Percentiles rank a stretch among this genome's conserved stretches.
These are phyloP conservation scores for Lymantria monacha DNA, from an alignment of 2,888 invertebrate genomes.

Conservation along the genomic window DNA sequence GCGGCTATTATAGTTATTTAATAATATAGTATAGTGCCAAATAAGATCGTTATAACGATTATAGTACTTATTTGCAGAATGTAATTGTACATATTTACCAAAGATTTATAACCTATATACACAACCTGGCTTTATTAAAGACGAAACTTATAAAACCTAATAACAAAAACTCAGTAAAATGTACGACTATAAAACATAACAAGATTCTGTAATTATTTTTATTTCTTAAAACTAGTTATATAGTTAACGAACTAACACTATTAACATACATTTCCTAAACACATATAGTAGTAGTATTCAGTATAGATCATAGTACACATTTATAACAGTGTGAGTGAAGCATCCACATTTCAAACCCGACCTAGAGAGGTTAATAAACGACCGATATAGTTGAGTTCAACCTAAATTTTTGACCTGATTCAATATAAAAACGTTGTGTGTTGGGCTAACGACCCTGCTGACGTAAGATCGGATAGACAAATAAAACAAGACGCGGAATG, in stretches of 20 bases:
- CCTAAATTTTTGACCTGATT: conserved; percentile 76
- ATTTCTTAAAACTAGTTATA: conserved; percentile 5
- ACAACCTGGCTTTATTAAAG: too few relatives aligned
- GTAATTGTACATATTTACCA: too few relatives aligned
- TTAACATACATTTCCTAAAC: conserved; percentile 8
- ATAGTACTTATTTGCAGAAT: too few relatives aligned
- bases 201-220: conserved; percentile 4
- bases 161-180: too few relatives aligned
- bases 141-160: too few relatives aligned
- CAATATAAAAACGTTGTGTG: conserved; percentile 58
- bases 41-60: too few relatives aligned
- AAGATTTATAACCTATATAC: too few relatives aligned
- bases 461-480: conserved; percentile 62
- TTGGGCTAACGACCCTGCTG: conserved; percentile 63
- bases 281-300: conserved; percentile 4
- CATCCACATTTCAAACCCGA: conserved; percentile 42
- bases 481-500: conserved; percentile 62
- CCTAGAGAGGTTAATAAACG: conserved; percentile 78
- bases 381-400: conserved; percentile 65
- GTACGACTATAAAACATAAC: not conserved
- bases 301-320: conserved; percentile 1
- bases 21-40: too few relatives aligned
- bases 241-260: conserved; percentile 9
- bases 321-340: conserved; percentile 17
- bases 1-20: too few relatives aligned